These are phyloP conservation scores for Hypselothyrea guttata DNA, from an alignment of 2,888 invertebrate genomes.

Conservation along the genomic window DNA sequence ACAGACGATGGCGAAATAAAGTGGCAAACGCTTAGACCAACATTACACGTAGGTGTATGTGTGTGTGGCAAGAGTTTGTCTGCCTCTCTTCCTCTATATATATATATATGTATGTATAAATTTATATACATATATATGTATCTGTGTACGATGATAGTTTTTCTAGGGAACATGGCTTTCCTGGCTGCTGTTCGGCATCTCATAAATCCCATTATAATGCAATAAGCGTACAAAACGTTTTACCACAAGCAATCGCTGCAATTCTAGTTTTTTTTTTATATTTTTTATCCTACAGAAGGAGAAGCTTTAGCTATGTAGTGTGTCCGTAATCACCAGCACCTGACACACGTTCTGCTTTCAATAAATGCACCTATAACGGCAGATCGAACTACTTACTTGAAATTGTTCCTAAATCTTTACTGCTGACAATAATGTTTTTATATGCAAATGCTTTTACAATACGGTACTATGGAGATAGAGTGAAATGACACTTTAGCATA, in stretches of 20 bases:
- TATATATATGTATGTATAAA: slow-evolving; percentile 5
- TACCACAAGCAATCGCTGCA: slow-evolving; percentile 9
- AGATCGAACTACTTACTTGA: neutral
- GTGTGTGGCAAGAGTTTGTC: neutral
- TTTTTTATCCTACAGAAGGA: no score
- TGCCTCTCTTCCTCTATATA: no score
- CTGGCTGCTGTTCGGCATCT: slow-evolving; percentile 27
- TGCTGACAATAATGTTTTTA: no score
- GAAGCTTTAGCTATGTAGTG: no score
- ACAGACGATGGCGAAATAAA: slow-evolving; percentile 58
- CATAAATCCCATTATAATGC: slow-evolving; percentile 61
- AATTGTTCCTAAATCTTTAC: neutral
- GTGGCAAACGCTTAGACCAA: slow-evolving; percentile 56
- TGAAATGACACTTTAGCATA: no score
- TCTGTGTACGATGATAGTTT: slow-evolving; percentile 2
- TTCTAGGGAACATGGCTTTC: slow-evolving; percentile 12
- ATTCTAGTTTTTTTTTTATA: no score
- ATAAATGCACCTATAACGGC: neutral
- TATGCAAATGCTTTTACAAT: no score
- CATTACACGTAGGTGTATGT: slow-evolving; percentile 5
- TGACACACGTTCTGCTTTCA: no score
- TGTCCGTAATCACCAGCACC: no score
- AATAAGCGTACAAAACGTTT: slow-evolving; percentile 56
- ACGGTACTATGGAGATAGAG: no score
- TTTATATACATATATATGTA: no score